phyloP scores from a whole-genome alignment of 2,888 invertebrate species.

The Pardosa pseudoannulata region DNA sequence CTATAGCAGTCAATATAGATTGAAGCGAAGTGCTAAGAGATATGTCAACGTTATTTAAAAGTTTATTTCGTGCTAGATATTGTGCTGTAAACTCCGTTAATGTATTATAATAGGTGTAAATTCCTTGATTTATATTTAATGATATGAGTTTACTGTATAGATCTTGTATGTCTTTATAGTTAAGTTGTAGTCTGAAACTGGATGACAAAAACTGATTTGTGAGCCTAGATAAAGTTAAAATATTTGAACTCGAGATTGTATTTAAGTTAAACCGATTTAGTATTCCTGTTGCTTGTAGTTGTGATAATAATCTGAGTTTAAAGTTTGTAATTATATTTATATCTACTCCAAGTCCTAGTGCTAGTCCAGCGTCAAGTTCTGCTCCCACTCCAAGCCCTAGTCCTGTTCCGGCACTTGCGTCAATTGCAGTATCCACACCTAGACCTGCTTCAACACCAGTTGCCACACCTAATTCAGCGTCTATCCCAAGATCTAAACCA shows the following conservation, averaged over 20 bases:
- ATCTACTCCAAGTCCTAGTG: neutral
- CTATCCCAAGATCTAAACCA: neutral
- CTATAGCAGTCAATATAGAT: neutral
- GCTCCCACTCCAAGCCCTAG: neutral
- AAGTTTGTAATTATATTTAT: neutral
- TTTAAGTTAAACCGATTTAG: neutral
- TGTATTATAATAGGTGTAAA: neutral
- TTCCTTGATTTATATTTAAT: neutral
- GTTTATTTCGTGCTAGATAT: neutral
- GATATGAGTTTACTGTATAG: neutral
- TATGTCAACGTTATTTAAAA: neutral
- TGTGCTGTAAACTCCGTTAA: neutral
- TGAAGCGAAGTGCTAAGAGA: neutral
- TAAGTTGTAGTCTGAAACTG: neutral
- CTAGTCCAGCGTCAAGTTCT: neutral
- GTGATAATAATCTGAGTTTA: neutral
- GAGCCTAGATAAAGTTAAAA: neutral
- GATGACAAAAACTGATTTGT: neutral
- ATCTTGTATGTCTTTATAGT: neutral
- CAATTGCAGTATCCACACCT: neutral
- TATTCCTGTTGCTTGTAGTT: neutral
- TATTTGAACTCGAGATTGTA: neutral
- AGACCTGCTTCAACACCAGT: neutral
- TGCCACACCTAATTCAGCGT: neutral
- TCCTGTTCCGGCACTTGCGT: conserved; percentile 8